phyloP scores from a whole-genome alignment of 2,113 vertebrate genomes.

The Lampris incognitus region DNA sequence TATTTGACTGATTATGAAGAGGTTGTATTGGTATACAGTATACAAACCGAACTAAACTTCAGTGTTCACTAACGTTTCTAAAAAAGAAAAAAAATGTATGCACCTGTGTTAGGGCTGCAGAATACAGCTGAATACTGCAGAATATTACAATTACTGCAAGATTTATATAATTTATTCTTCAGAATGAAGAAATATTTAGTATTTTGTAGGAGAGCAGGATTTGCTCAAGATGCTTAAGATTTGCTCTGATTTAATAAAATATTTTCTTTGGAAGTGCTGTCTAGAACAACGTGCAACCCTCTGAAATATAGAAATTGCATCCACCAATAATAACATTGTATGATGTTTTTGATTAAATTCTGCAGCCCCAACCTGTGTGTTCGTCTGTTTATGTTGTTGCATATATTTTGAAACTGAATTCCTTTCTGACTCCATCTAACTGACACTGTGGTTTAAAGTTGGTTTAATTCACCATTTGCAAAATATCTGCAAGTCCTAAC shows the following conservation, averaged over 20 bases:
- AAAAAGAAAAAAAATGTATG: neutral
- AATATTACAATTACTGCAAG: neutral
- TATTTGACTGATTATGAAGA: slow-evolving; percentile 36
- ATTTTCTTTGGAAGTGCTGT: neutral
- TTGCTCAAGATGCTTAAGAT: neutral
- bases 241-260: neutral
- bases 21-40: neutral
- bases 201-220: no score
- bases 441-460: neutral
- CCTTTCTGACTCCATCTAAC: neutral
- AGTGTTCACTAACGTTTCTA: neutral
- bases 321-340: no score
- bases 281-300: neutral
- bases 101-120: neutral
- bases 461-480: no score
- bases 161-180: no score
- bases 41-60: no score
- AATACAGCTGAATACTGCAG: neutral
- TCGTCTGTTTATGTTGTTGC: slow-evolving; percentile 15
- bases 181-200: no score
- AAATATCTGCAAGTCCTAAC: no score
- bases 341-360: neutral
- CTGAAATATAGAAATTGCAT: no score
- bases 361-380: neutral
- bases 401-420: slow-evolving; percentile 1